Percentiles rank a stretch among this genome's conserved stretches.
Conservation (phyloP, 2,888 invertebrate species). For the Zelleria hepariella region DNA sequence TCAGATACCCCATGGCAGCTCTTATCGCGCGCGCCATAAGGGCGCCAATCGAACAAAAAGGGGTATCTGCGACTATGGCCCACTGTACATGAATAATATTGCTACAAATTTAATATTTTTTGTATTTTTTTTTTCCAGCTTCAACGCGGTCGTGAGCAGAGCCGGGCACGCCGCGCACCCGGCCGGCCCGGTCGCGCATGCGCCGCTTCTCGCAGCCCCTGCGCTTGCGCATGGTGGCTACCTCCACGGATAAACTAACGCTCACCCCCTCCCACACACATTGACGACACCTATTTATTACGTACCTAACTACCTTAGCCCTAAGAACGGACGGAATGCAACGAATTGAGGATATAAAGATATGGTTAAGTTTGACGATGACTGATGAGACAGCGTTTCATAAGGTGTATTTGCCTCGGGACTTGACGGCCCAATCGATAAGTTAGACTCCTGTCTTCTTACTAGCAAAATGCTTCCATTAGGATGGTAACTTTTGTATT, state of each 20-base stretch:
- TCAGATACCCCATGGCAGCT: too few species aligned
- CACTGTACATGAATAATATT: too few species aligned
- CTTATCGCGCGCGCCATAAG: too few species aligned
- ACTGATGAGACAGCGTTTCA: slow-evolving; percentile 46
- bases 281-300: slow-evolving; percentile 51
- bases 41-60: too few species aligned
- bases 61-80: too few species aligned
- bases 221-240: slow-evolving; percentile 42
- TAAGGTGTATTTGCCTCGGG: slow-evolving; percentile 47
- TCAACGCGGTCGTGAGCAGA: slow-evolving; percentile 73
- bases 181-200: slow-evolving; percentile 24
- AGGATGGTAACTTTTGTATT: slow-evolving; percentile 47
- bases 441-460: slow-evolving; percentile 19
- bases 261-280: slow-evolving; percentile 14
- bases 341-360: slow-evolving; percentile 25
- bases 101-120: too few species aligned
- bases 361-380: background rate
- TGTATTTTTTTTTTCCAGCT: slow-evolving; percentile 33
- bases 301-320: slow-evolving; percentile 31
- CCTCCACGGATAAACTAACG: slow-evolving; percentile 36
- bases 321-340: slow-evolving; percentile 54
- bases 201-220: slow-evolving; percentile 44
- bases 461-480: slow-evolving; percentile 21
- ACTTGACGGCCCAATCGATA: slow-evolving; percentile 46
- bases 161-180: slow-evolving; percentile 71